Base-by-base conservation (phyloP, 1,140 invertebrate genomes). In the Fopius arisanus region DNA sequence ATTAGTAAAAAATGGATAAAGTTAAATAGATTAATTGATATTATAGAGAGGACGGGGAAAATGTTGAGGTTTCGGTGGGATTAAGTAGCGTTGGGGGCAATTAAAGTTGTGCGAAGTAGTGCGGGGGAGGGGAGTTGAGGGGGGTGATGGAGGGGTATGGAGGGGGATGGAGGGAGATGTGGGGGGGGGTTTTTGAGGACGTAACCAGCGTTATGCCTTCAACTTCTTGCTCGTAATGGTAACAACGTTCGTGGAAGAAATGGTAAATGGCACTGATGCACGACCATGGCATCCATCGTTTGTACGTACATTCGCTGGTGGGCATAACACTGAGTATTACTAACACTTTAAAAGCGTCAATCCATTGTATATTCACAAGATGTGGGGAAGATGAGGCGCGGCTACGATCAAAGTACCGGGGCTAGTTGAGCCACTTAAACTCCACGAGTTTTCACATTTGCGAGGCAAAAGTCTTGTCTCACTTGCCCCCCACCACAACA, bases 381-480 rank as follows among this genome's bases (percentile, higher is more conserved):
- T 43, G 65, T 70, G 33, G 23, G n/a, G 29, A 80, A 77, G 77
- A 76, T 75, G 65, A 74, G 40, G 66, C 73, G 83, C 84, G 79
- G 82, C 78, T 73, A 72, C 76, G 78, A 82, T 86, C 84, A 86
- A 86, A 86, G 83, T 78, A 37, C 78, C 77, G 74, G 79, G 67
- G 77, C 82, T 83, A 86, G 83, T 84, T 86, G 78, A 84, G 82
- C 82, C 83, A 86, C 83, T 86, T 86, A 86, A 84, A 78, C 79
- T 79, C 77, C 59, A 12, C 79, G 69, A 77, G 84, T 84, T 85
- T 86, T 82, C 83, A 81, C 82, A 86, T 86, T 86, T 83, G 82
- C 81, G 81, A 82, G 81, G 82, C 82, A 85, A 84, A 84, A 84
- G 80, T 75, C 75, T 73, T 62, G 14, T 51, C 29, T 37, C 65